Evolutionary conservation across 2,888 invertebrate species (phyloP).

Genomic region (Lasioglossum pauxillum): DNA sequence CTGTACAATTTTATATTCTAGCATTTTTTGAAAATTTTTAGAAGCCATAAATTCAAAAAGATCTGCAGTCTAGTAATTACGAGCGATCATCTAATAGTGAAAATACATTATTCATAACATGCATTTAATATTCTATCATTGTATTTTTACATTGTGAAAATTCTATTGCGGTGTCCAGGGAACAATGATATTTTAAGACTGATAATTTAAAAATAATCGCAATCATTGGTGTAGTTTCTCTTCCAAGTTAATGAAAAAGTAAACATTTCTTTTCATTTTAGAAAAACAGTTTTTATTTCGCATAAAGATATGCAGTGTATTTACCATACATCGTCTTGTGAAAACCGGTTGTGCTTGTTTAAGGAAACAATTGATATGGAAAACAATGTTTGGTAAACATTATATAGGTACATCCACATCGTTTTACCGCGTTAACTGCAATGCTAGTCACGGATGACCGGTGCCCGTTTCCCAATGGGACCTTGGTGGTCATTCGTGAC

Average conservation of each 20-base stretch:
- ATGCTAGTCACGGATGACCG: neutral
- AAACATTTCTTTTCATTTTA: neutral
- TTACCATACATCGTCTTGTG: neutral
- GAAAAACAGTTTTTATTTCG: no score
- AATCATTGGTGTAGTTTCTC: neutral
- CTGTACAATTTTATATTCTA: no score
- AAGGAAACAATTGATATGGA: neutral
- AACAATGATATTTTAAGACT: neutral
- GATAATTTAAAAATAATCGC: neutral
- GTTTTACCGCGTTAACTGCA: neutral
- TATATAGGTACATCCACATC: neutral
- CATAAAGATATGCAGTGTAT: no score
- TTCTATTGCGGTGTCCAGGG: no score
- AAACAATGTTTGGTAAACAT: neutral
- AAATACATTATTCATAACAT: no score
- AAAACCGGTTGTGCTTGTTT: neutral
- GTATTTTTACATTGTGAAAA: no score
- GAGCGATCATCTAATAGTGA: no score
- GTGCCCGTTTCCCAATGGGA: neutral
- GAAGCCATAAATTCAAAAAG: no score
- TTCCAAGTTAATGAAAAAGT: neutral
- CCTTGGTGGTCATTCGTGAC: neutral
- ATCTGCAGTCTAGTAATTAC: no score
- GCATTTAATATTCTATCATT: neutral
- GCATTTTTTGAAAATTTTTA: no score